Conservation (phyloP, 2,888 invertebrate species). For the Thymelicus sylvestris region DNA sequence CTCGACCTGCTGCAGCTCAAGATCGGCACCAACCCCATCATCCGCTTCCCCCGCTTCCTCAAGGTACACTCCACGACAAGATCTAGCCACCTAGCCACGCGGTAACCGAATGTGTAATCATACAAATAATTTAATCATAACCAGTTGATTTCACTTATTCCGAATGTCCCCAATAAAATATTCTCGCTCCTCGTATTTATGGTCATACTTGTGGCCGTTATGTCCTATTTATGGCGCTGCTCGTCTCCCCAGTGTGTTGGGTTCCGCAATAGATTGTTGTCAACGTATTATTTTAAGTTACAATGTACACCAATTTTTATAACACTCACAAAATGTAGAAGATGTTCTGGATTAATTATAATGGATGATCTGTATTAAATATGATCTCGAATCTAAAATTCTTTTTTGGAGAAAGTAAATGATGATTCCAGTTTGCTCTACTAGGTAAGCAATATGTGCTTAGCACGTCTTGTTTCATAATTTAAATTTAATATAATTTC, state of each 20-base stretch:
- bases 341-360: no score
- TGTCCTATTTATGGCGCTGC: slow-evolving; percentile 25
- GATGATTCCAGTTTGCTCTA: no score
- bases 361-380: no score
- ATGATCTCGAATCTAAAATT: no score
- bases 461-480: no score
- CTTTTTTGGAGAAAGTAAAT: no score
- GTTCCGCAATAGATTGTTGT: background rate
- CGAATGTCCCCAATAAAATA: slow-evolving; percentile 22
- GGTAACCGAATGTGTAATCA: slow-evolving; percentile 11
- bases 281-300: no score
- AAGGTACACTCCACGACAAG: slow-evolving; percentile 81
- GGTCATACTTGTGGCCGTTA: slow-evolving; percentile 22
- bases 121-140: slow-evolving; percentile 25
- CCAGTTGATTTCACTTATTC: slow-evolving; percentile 25
- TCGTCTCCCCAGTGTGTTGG: slow-evolving; percentile 25
- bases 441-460: no score
- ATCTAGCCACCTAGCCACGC: background rate
- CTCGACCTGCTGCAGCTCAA: slow-evolving; percentile 94
- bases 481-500: no score
- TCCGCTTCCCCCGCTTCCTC: slow-evolving; percentile 94
- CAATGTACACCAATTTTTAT: no score
- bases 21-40: slow-evolving; percentile 92
- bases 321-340: no score
- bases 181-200: slow-evolving; percentile 17